Conservation (phyloP, 2,113 vertebrate genomes). For the Corydoras maculifer region DNA sequence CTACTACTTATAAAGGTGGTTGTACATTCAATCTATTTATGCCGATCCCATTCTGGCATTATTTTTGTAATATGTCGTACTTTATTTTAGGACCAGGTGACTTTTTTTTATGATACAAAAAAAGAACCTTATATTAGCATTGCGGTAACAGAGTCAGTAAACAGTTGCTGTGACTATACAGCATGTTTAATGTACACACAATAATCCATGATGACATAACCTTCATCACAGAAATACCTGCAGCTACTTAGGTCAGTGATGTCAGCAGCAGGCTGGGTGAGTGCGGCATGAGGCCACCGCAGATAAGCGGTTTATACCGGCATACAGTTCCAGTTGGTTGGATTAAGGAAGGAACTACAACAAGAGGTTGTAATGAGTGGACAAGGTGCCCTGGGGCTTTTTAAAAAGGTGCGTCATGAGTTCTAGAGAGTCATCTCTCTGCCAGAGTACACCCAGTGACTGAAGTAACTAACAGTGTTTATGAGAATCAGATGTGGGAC, state of each 20-base stretch:
- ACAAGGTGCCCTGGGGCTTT: slow-evolving; percentile 5
- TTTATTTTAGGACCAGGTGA: no score
- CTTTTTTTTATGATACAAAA: not conserved
- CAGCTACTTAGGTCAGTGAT: not conserved
- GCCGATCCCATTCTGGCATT: no score
- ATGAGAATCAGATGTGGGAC: no score
- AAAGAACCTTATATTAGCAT: not conserved
- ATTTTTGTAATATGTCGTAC: no score
- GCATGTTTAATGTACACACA: not conserved
- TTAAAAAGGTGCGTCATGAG: slow-evolving; percentile 2
- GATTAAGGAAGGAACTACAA: slow-evolving; percentile 21
- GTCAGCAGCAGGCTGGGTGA: slow-evolving; percentile 14
- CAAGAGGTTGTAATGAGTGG: slow-evolving; percentile 21
- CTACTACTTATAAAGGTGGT: no score
- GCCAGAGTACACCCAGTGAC: no score
- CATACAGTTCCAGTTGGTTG: slow-evolving; percentile 11
- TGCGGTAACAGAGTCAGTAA: not conserved
- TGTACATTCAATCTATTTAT: no score
- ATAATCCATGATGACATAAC: not conserved
- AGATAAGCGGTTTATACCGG: slow-evolving; percentile 27
- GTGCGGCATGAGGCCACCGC: slow-evolving; percentile 15
- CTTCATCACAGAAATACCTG: not conserved
- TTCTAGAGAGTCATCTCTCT: not conserved
- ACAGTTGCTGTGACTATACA: not conserved
- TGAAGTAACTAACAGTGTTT: no score